Base-by-base conservation (phyloP, 2,888 invertebrate species). In the Torymus auratus region DNA sequence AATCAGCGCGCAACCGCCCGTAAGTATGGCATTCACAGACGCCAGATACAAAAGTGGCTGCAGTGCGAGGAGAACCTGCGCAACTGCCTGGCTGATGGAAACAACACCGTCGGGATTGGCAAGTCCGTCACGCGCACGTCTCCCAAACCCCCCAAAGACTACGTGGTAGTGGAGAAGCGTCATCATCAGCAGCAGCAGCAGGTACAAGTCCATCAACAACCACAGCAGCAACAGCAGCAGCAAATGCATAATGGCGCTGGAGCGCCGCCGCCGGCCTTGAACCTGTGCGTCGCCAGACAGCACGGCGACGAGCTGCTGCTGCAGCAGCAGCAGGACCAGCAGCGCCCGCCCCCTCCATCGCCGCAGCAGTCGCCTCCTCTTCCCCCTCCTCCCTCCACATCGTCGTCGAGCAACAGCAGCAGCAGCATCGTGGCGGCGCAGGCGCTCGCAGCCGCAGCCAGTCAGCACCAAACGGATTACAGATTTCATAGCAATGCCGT, bases 21-120 rank as follows among this genome's bases (percentile, higher is more conserved):
- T 88, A 97, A 97, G 91, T 97, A 96, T 91, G 96, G 96, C 80
- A 97, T 97, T 84, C 97, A 97, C 91, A 93, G 97, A 79, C 93
- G 97, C 80, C 97, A 97, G 91, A 97, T 97, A 85, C 97, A 97
- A 91, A 97, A 97, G 93, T 97, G 97, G 97, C 92, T 97, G 84
- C 97, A 97, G 91, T 96, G 95, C 87, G 96, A 96, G 91, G 94
- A 94, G 82, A 95, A 94, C 89, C 91, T 97, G 83, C 93, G 96
- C 86, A 95, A 94, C 82, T 95, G 95, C 85, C 94, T 96, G 83
- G 92, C 92, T 73, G 93, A 93, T 65, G 70, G 41, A 7, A 41
- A 7, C 41, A 41, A 41, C 41, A 2, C 20, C 20, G 41, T 41
- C 7, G 41, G 41, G 1, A 41, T 41, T 41, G 41, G 41, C 7